Evolutionary conservation across 2,888 invertebrate genomes (phyloP), one percentile per base, ranked within the genome.

Genomic region (Idaea aversata): DNA sequence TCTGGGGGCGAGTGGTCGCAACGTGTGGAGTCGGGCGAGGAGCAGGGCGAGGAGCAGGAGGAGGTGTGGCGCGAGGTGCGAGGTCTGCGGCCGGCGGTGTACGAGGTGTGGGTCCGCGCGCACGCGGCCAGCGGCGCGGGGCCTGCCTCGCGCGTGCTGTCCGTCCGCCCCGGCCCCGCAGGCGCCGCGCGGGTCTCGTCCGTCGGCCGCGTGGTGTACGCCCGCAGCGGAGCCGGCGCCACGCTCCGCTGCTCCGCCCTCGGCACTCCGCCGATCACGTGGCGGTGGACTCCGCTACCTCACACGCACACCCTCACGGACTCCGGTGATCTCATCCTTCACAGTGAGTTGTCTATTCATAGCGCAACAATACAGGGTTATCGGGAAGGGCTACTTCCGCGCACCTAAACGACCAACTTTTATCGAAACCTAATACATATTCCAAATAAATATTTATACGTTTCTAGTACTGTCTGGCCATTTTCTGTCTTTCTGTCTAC

Each of bases 31-130:
- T 75, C 74, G 4, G 66, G 59, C 13, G 73, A 61, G 57, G 73
- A 62, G 4, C 67, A 66, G 4, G 66, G 59, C 13, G 73, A 61
- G 57, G 73, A 62, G 4, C 67, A 66, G 57, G 77, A 77, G 61
- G 90, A 94, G 83, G 77, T 94, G 75, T 93, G 93, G 75, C 95
- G 93, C 74, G 95, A 95, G 83, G 94, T 95, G 71, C 93, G 95
- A 64, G 94, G 95, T 66, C 91, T 97, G 77, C 94, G 94, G 67
- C 95, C 95, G 81, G 95, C 95, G 75, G 93, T 95, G 72, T 97
- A 97, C 87, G 96, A 96, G 87, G 96, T 97, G 88, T 96, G 97
- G 95, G 96, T 97, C 66, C 95, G 96, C 59, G 97, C 95, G 73
- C 76, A 78, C 58, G 76, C 96, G 15, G 96, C 96, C 71, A 82